phyloP scores from a whole-genome alignment of 2,888 invertebrate genomes.

The Parochlus steinenii region DNA sequence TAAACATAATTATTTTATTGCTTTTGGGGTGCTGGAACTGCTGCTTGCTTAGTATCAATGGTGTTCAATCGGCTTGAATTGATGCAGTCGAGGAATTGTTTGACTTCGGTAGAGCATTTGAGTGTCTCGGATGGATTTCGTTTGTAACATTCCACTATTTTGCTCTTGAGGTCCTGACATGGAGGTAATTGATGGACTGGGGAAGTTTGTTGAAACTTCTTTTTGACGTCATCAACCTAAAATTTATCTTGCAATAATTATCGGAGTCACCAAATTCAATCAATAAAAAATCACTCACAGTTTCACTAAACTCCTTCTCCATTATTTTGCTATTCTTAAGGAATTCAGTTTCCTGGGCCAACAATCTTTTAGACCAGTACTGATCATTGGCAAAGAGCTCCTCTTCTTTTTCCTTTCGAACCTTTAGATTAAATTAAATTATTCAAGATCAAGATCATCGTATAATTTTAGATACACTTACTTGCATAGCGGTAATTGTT shows the following conservation, averaged over 20 bases:
- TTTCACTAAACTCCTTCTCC: constrained; percentile 39
- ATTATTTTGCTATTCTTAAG: constrained; percentile 37
- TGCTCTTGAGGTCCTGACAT: constrained; percentile 36
- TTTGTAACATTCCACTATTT: constrained; percentile 42
- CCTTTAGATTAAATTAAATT: no score
- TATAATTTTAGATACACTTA: no score
- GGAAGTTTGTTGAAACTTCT: constrained; percentile 26
- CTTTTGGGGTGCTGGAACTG: no score
- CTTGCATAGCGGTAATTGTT: constrained; percentile 26
- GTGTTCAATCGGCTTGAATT: constrained; percentile 1
- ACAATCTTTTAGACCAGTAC: constrained; percentile 40
- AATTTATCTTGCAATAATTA: constrained; percentile 14
- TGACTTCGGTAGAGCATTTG: constrained; percentile 31
- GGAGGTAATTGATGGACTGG: constrained; percentile 30
- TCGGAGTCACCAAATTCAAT: not conserved
- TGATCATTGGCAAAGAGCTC: constrained; percentile 40
- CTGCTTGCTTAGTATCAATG: constrained; percentile 10
- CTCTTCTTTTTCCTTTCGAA: constrained; percentile 36
- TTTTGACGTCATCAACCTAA: constrained; percentile 24
- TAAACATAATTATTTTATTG: no score
- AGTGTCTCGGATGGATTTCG: constrained; percentile 39
- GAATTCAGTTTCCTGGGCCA: constrained; percentile 36
- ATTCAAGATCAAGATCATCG: no score
- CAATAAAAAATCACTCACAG: constrained; percentile 23
- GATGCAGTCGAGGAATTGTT: constrained; percentile 7